Percentiles rank a stretch among this genome's conserved stretches.
Conservation (phyloP, 1,140 invertebrate species). For the Lepidurus arcticus region DNA sequence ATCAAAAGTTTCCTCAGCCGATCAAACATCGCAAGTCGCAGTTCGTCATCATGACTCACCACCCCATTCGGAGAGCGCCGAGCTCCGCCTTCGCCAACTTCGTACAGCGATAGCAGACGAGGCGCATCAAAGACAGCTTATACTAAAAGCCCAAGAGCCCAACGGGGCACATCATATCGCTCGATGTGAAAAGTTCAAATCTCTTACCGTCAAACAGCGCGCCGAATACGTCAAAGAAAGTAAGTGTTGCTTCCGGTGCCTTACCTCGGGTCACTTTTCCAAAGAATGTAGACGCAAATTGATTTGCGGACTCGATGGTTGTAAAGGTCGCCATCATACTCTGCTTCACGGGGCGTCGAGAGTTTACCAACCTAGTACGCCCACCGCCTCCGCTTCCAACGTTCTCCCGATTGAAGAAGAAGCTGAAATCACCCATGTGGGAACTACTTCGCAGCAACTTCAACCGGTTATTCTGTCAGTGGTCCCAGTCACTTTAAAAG, state of each 20-base stretch:
- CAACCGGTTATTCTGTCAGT: neutral
- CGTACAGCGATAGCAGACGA: neutral
- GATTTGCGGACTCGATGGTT: neutral
- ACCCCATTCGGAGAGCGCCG: neutral
- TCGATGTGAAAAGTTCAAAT: conserved; percentile 17
- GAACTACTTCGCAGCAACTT: neutral
- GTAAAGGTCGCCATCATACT: neutral
- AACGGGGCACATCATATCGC: neutral
- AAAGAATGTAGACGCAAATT: neutral
- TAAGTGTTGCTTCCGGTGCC: neutral
- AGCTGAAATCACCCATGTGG: neutral
- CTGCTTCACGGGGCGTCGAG: neutral
- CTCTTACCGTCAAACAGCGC: neutral
- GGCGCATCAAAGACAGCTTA: neutral
- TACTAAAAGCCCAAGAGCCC: neutral
- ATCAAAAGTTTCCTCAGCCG: neutral
- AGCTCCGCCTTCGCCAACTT: neutral
- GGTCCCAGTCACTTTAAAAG: neutral
- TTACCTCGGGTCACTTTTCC: too few species aligned
- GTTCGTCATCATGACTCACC: neutral
- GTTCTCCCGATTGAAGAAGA: neutral
- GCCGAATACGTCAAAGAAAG: neutral
- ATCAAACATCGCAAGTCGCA: neutral
- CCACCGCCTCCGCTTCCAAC: neutral
- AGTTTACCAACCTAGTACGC: neutral